phyloP scores from a whole-genome alignment of 2,113 vertebrate species.

The Neogale vison region DNA sequence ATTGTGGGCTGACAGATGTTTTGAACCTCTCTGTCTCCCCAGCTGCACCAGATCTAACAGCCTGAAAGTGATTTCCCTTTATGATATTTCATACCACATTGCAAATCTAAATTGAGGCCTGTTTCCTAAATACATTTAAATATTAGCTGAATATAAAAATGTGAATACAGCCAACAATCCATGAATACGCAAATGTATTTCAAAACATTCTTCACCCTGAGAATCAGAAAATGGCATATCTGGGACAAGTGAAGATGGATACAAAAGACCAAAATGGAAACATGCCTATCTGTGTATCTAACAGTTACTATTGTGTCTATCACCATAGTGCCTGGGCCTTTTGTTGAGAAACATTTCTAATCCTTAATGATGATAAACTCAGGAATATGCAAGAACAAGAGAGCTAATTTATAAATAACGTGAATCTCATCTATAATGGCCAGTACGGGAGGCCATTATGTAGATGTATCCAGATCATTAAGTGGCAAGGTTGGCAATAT shows the following conservation, averaged over 20 bases:
- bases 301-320: slow-evolving; percentile 49
- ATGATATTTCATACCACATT: slow-evolving; percentile 73
- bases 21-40: slow-evolving; percentile 70
- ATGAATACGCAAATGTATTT: slow-evolving; percentile 74
- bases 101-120: slow-evolving; percentile 72
- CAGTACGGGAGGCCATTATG: slow-evolving; percentile 67
- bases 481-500: slow-evolving; percentile 67
- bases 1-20: slow-evolving; percentile 70
- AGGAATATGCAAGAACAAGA: slow-evolving; percentile 70
- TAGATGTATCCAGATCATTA: slow-evolving; percentile 71
- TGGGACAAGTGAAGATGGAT: slow-evolving; percentile 68
- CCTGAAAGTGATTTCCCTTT: slow-evolving; percentile 74
- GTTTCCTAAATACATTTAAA: slow-evolving; percentile 77
- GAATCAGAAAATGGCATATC: slow-evolving; percentile 74
- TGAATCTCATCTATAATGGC: slow-evolving; percentile 66
- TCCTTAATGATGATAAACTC: slow-evolving; percentile 76
- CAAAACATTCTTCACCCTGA: slow-evolving; percentile 68
- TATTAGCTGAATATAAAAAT: slow-evolving; percentile 78
- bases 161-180: slow-evolving; percentile 69
- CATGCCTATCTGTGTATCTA: slow-evolving; percentile 64
- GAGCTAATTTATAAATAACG: slow-evolving; percentile 73
- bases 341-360: slow-evolving; percentile 66
- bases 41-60: slow-evolving; percentile 63
- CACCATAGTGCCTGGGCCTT: slow-evolving; percentile 52
- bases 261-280: slow-evolving; percentile 53